Evolutionary conservation across 2,113 vertebrate genomes (phyloP).

Genomic region (Toxotes chatareus): DNA sequence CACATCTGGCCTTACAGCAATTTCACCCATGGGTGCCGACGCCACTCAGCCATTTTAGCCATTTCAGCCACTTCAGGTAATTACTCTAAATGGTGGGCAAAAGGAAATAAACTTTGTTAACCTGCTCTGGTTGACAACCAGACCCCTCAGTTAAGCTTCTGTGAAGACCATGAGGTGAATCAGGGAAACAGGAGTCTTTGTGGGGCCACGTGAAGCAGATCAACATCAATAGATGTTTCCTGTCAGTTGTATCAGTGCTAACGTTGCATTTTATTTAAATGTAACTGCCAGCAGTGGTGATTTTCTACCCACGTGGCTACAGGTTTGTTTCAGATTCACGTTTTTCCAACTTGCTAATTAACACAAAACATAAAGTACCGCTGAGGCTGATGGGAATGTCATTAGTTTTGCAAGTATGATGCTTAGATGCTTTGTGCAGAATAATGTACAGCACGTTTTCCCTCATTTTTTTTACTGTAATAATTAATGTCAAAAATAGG

Average conservation of each 20-base stretch:
- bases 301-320: no score
- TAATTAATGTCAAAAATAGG: constrained; percentile 17
- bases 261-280: no score
- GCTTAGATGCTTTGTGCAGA: not conserved
- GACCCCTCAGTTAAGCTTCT: not conserved
- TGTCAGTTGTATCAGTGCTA: no score
- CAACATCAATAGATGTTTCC: no score
- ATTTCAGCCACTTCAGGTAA: constrained; percentile 2
- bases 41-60: constrained; percentile 9
- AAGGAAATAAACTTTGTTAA: constrained; percentile 24
- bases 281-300: no score
- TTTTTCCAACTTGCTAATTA: not conserved
- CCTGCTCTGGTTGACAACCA: constrained; percentile 16
- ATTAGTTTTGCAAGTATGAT: no score
- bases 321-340: no score
- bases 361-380: not conserved
- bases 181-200: not conserved
- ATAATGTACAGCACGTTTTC: not conserved
- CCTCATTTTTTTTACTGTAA: not conserved
- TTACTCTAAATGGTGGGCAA: constrained; percentile 2
- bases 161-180: not conserved
- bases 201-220: not conserved
- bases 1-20: constrained; percentile 12
- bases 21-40: constrained; percentile 49
- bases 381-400: no score